Conservation (phyloP, 2,888 invertebrate species). For the Drosophila ustulata region DNA sequence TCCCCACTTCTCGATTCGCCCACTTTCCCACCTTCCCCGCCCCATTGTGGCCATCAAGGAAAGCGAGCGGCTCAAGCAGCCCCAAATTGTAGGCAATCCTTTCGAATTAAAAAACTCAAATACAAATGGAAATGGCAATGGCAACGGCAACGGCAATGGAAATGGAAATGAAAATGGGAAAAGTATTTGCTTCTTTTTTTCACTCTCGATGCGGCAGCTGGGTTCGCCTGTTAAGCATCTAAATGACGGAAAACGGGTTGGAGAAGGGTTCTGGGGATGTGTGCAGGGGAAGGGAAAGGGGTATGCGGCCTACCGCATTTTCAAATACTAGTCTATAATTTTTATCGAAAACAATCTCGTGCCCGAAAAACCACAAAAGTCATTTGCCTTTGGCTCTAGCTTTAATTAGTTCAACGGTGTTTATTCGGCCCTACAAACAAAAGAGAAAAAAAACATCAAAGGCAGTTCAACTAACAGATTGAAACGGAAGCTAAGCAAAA, state of each 20-base stretch:
- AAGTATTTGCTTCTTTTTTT: constrained; percentile 3
- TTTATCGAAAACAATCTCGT: constrained; percentile 71
- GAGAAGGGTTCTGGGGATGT: background rate
- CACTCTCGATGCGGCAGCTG: constrained; percentile 16
- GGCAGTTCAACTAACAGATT: background rate
- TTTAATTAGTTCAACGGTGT: constrained; percentile 61
- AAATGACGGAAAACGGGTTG: constrained; percentile 33
- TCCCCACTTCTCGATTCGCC: constrained; percentile 2
- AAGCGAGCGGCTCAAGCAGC: constrained; percentile 1
- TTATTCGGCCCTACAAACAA: constrained; percentile 12
- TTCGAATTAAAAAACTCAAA: constrained; percentile 51
- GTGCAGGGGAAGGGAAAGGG: background rate
- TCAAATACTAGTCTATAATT: constrained; percentile 71
- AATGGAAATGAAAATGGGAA: constrained; percentile 2
- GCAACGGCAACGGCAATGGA: background rate
- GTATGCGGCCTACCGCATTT: constrained; percentile 39
- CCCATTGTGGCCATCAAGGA: constrained; percentile 1
- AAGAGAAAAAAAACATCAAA: background rate
- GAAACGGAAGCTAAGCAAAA: background rate
- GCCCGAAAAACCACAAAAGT: constrained; percentile 45
- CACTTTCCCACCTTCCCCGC: background rate
- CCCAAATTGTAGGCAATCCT: constrained; percentile 51
- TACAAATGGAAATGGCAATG: constrained; percentile 38
- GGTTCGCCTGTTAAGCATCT: constrained; percentile 49
- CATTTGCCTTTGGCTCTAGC: constrained; percentile 46